Base-by-base conservation (phyloP, 2,888 invertebrate species). In the Leptinotarsa juncta region DNA sequence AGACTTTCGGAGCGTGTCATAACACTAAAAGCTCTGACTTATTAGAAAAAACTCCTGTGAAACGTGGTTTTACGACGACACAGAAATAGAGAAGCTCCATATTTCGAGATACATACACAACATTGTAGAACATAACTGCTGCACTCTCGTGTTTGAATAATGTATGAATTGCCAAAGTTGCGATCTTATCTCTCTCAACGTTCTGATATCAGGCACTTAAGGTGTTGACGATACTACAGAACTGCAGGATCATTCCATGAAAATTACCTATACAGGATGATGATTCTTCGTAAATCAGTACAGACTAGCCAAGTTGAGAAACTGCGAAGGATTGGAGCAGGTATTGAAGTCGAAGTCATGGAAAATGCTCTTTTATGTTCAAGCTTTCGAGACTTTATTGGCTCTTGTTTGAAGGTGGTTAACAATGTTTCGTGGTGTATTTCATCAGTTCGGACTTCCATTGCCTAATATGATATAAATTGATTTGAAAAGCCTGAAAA, bases 1-100 rank as follows among this genome's bases (percentile, higher is more conserved):
- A 77, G 77, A 77, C 77, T 70, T 70, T 70, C 70, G 65, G 68
- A 70, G 67, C 70, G 50, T 68, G 51, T 68, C 60, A 66, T 72
- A 72, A 60, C 72, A 55, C 70, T 74, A 74, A 74, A 70, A 67
- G 66, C 70, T 55, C 42, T n/a, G 48, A 48, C 68, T 69, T 69
- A 69, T 69, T 57, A 48, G 69, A 69, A 69, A 69, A 69, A 69
- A 42, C 48, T 12, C 53, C 69, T n/a, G 32, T 12, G 20, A 68
- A 68, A 32, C 57, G 23, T 26, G 62, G 57, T 48, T 69, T 69
- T 57, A 57, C 68, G 68, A 57, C 7, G 42, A 48, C 4, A 7
- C 7, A 48, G 57, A 57, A 67, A 50, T 23, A 23, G 32, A 67
- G 50, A 18, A 16, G 50, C 51, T 15, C 51, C 26, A 51, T 67